These are phyloP conservation scores for Drosophila conformis DNA, from an alignment of 2,888 invertebrate genomes.

Conservation along the genomic window DNA sequence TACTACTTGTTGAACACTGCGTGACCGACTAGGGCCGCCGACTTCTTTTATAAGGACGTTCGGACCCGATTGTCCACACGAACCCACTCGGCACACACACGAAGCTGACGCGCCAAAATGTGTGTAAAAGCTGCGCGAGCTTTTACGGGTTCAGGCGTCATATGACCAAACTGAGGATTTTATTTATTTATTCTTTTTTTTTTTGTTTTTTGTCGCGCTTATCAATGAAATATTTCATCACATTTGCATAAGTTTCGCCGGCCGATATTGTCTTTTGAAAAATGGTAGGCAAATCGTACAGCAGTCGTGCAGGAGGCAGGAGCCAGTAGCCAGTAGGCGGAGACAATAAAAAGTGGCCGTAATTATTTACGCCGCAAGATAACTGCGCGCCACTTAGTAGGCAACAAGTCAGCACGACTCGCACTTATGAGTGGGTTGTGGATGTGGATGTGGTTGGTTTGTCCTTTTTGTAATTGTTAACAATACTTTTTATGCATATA, in stretches of 20 bases:
- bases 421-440: background rate
- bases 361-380: conserved; percentile 65
- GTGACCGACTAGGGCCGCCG: conserved; percentile 68
- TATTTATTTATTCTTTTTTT: background rate
- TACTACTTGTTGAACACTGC: conserved; percentile 85
- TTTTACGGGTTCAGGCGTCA: conserved; percentile 41
- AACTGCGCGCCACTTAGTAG: conserved; percentile 49
- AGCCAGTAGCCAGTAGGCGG: background rate
- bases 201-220: conserved; percentile 38
- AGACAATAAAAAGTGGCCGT: conserved; percentile 45
- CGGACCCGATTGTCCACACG: conserved; percentile 46
- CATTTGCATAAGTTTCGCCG: conserved; percentile 58
- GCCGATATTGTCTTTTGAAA: conserved; percentile 53
- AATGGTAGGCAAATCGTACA: conserved; percentile 40
- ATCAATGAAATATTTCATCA: conserved; percentile 78
- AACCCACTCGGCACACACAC: conserved; percentile 36
- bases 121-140: conserved; percentile 75
- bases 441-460: background rate
- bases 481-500: conserved; percentile 28
- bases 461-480: conserved; percentile 47
- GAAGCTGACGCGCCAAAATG: conserved; percentile 58
- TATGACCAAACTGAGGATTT: background rate
- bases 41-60: conserved; percentile 81
- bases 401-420: conserved; percentile 45
- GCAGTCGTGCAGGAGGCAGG: background rate